Evolutionary conservation across 1,140 invertebrate species (phyloP), one percentile per base, ranked within the genome.

Genomic region (Helicoverpa zea): DNA sequence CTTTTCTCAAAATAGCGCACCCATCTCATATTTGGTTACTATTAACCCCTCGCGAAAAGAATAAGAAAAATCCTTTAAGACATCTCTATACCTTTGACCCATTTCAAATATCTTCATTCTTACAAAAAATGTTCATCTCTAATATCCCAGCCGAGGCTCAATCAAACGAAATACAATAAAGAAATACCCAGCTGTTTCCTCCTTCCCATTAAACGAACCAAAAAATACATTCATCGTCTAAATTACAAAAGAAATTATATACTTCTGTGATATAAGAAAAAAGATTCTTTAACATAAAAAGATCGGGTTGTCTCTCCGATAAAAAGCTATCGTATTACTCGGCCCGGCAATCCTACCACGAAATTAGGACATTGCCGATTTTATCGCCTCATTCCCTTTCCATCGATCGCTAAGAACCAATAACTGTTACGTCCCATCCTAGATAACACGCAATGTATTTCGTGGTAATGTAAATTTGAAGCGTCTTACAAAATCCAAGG

Each of bases 181-280:
- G 49, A 23, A 72, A 52, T 52, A 29, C 68, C 66, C 68, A 72
- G 68, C 47, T 72, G 68, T 30, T 72, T 51, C 68, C 52, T 51
- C 30, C 16, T 51, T 68, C 43, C 14, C 18, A 72, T 72, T 72
- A 54, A 72, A 72, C 54, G 68, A 72, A 72, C 68, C 68, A 43
- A 52, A 72, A 72, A 72, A 72, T 72, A 72, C 49, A 72, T 72
- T 72, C 68, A 52, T 14, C 49, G 68, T 43, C 16, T 72, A 72
- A 72, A 72, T 72, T 72, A 72, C 68, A 72, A 72, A 72, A 72
- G 68, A 72, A 72, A 72, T 72, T 72, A 72, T 72, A 72, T 72
- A 72, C 68, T 51, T 72, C 68, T 72, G 68, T 72, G 49, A 58
- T 58, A 58, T 58, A 56, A 73, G 70, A 73, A 73, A 56, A 73